Evolutionary conservation across 2,113 vertebrate species (phyloP).

Genomic region (Fregetta grallaria): DNA sequence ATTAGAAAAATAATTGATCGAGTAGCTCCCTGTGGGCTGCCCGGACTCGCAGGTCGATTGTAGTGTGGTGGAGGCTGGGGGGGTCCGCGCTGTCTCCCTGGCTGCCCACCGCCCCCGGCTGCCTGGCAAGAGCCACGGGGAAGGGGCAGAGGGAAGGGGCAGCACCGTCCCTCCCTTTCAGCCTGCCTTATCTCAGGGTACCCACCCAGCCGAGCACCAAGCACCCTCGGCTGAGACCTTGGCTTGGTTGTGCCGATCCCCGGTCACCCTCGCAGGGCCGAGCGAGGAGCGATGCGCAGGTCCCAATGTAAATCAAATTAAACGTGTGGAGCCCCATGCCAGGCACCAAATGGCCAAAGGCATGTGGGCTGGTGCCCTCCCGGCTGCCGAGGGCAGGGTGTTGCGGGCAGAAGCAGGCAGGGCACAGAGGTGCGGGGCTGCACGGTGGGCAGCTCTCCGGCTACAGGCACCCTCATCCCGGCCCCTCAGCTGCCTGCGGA

Average conservation of each 20-base stretch:
- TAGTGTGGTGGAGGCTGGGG: background rate
- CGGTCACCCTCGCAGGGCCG: background rate
- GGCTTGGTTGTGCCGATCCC: background rate
- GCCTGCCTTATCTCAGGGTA: background rate
- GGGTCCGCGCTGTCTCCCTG: background rate
- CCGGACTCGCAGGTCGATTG: rapidly evolving
- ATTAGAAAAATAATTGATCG: background rate
- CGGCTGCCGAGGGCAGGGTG: background rate
- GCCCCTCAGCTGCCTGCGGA: background rate
- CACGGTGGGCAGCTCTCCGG: rapidly evolving
- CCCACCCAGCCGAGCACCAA: background rate
- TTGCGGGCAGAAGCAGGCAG: background rate
- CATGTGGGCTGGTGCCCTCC: background rate
- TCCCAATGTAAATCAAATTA: background rate
- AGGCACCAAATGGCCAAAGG: background rate
- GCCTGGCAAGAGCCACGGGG: background rate
- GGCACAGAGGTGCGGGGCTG: background rate
- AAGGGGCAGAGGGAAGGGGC: background rate
- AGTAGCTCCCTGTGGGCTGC: background rate
- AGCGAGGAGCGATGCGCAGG: background rate
- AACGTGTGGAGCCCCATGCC: rapidly evolving
- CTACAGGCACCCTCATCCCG: background rate
- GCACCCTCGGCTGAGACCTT: background rate
- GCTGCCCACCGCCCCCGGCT: background rate
- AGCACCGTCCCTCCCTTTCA: background rate